phyloP scores from a whole-genome alignment of 2,113 vertebrate species.

The Channa maculata region DNA sequence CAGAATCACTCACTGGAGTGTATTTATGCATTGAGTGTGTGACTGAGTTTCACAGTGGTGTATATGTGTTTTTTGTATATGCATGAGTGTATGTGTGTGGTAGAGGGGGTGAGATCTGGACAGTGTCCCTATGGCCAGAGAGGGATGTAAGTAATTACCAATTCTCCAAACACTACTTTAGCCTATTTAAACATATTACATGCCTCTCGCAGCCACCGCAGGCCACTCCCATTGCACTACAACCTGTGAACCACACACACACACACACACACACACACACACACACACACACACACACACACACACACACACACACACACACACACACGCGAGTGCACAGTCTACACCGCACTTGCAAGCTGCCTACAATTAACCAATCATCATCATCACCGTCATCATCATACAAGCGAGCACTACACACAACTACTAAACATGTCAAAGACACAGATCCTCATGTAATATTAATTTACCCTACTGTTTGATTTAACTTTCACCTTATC shows the following conservation, averaged over 20 bases:
- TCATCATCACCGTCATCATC: constrained; percentile 77
- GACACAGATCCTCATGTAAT: constrained; percentile 47
- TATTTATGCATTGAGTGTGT: constrained; percentile 24
- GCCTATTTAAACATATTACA: constrained; percentile 85
- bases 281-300: constrained; percentile 30
- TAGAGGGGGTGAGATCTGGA: constrained; percentile 77
- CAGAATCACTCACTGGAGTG: constrained; percentile 39
- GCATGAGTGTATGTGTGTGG: constrained; percentile 40
- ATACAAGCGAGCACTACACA: constrained; percentile 32
- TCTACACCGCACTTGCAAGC: constrained; percentile 66
- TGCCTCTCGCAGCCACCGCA: constrained; percentile 72
- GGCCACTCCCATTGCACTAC: constrained; percentile 61
- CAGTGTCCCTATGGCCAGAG: constrained; percentile 82
- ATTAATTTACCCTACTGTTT: constrained; percentile 76
- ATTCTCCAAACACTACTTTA: constrained; percentile 87
- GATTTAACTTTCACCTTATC: constrained; percentile 60
- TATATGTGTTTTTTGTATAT: constrained; percentile 14
- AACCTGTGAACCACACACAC: constrained; percentile 74
- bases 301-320: constrained; percentile 24
- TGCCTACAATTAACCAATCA: constrained; percentile 85
- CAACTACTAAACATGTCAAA: constrained; percentile 34
- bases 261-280: constrained; percentile 26
- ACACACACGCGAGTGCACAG: constrained; percentile 2
- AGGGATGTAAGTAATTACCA: constrained; percentile 89
- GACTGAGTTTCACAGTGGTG: constrained; percentile 23